Base-by-base conservation (phyloP, 2,797 vertebrate genomes). In the Tenualosa ilisha region DNA sequence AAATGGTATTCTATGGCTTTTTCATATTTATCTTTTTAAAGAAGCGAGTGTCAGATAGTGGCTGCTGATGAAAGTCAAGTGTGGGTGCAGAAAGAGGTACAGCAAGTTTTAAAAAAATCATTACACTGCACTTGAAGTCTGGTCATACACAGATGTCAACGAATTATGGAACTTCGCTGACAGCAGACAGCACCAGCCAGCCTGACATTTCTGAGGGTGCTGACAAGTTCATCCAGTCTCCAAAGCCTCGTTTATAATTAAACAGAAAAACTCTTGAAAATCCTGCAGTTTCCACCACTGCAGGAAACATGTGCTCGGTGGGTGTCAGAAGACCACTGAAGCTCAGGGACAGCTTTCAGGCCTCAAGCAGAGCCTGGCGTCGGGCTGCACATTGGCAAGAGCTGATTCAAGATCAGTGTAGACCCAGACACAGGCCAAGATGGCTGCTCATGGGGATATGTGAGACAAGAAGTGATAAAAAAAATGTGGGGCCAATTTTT, bases 221-320 rank as follows among this genome's bases (percentile, higher is more conserved):
- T 79, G 72, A 79, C 72, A 79, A 79, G 72, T 79, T 79, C 37
- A 79, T 46, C 37, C 20, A 6, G 6, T 46, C 72, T 79, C 72
- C 72, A 79, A 79, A 79, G 37, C 40, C 72, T 79, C 72, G 17
- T 79, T 46, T 79, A 79, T 79, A 79, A 79, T 79, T 79, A 79
- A 79, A 43, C 72, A 46, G 72, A 79, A 46, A 40, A 79, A 79
- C 72, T 46, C 72, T 79, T 17, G 20, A 46, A 79, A 75, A 79
- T 40, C 37, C 72, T 7, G 37, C 40, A 20, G 40, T 79, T 79
- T 22, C 72, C 40, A 79, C 40, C 37, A 20, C 15, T 40, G 72
- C 72, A n/a, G 72, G 37, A 43, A 79, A 46, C 65, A 12, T 72
- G 65, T 72, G 65, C 65, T 72, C 11, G 65, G 11, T 72, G 65